phyloP scores from a whole-genome alignment of 2,113 vertebrate species.

The Forbesichthys agassizii region DNA sequence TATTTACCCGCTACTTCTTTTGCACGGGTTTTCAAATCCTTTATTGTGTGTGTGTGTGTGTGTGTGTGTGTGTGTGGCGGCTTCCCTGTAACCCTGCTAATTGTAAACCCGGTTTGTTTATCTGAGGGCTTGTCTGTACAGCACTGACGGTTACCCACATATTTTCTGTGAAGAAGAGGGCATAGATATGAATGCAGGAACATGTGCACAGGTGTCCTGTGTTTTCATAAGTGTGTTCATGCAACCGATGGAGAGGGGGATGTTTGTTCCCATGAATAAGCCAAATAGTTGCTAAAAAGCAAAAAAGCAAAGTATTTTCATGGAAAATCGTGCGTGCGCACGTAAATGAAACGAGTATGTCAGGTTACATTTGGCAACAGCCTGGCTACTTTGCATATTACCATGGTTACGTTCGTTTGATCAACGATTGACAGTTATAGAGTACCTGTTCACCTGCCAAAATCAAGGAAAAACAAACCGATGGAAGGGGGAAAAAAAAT shows the following conservation, averaged over 20 bases:
- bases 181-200: neutral
- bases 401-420: slow-evolving; percentile 39
- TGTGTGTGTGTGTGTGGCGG: neutral
- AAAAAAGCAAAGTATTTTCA: neutral
- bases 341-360: slow-evolving; percentile 24
- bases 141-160: neutral
- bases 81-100: neutral
- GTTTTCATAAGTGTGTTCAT: slow-evolving; percentile 30
- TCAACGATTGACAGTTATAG: slow-evolving; percentile 48
- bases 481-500: slow-evolving; percentile 11
- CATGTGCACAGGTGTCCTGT: slow-evolving; percentile 27
- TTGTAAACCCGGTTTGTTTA: neutral
- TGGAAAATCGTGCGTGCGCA: neutral
- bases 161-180: neutral
- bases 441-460: slow-evolving; percentile 49
- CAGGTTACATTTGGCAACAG: slow-evolving; percentile 32
- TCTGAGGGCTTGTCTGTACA: neutral
- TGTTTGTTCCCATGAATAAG: slow-evolving; percentile 15
- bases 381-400: slow-evolving; percentile 73
- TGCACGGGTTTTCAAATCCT: neutral
- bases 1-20: neutral
- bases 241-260: slow-evolving; percentile 4
- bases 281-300: neutral
- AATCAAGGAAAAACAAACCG: slow-evolving; percentile 50
- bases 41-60: neutral